Evolutionary conservation across 2,113 vertebrate genomes (phyloP).

Genomic region (Cinclus cinclus): DNA sequence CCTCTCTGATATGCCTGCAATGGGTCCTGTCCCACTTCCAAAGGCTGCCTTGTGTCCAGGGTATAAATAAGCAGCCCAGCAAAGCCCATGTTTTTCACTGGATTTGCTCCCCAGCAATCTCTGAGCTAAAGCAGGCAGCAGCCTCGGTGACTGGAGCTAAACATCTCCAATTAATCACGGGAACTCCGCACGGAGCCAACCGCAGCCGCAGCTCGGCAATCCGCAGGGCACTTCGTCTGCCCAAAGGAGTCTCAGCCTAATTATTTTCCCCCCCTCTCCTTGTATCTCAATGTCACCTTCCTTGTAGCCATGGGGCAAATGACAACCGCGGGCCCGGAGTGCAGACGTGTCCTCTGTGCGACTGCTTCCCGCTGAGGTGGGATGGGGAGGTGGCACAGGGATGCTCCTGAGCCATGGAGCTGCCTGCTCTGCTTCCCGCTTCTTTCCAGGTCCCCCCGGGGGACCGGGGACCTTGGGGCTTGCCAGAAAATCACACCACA

Average conservation of each 20-base stretch:
- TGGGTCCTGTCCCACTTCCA: neutral
- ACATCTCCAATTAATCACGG: neutral
- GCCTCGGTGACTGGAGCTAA: neutral
- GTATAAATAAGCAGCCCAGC: neutral
- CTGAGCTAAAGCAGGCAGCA: neutral
- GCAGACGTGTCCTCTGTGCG: neutral
- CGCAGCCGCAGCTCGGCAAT: neutral
- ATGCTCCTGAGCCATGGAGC: neutral
- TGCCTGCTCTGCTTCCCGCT: neutral
- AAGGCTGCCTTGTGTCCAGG: neutral
- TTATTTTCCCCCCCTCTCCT: neutral
- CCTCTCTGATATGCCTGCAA: neutral
- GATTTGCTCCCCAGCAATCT: neutral
- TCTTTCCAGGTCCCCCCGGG: neutral
- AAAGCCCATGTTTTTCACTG: neutral
- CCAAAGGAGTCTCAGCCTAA: conserved; percentile 32
- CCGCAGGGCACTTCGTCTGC: neutral
- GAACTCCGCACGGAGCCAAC: neutral
- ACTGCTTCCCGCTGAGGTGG: fast-evolving
- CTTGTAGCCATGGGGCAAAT: neutral
- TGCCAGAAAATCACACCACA: neutral
- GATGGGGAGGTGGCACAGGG: neutral
- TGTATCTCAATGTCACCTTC: conserved; percentile 61
- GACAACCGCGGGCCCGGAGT: neutral
- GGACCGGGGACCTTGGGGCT: neutral